phyloP scores from a whole-genome alignment of 2,888 invertebrate species.

The Zeuzera pyrina region DNA sequence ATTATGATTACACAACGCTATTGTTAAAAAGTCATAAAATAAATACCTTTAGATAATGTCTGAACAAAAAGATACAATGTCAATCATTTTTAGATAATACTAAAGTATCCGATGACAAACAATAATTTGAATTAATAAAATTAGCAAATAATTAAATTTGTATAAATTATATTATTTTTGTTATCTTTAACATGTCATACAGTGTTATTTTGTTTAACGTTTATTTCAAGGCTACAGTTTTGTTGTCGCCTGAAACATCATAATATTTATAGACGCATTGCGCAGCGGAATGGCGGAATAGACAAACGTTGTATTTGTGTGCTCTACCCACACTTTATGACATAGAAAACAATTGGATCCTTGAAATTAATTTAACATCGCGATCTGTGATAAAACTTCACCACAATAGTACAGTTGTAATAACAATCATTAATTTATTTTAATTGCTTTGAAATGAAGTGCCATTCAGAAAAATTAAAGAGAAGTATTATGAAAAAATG shows the following conservation, averaged over 20 bases:
- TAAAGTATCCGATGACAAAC: background rate
- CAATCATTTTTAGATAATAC: no score
- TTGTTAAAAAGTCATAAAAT: conserved; percentile 62
- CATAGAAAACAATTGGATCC: conserved; percentile 31
- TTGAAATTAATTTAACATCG: conserved; percentile 23
- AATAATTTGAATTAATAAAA: no score
- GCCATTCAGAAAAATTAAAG: no score
- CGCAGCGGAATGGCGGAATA: conserved; percentile 18
- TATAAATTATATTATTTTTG: background rate
- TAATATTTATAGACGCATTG: conserved; percentile 12
- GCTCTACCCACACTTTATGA: conserved; percentile 2
- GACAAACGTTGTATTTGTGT: conserved; percentile 14
- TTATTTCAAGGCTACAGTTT: background rate
- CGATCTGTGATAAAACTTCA: conserved; percentile 4
- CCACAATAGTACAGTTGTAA: background rate
- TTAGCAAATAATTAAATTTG: no score
- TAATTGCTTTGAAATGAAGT: no score
- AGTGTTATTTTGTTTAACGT: background rate
- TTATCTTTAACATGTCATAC: background rate
- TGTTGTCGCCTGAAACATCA: background rate
- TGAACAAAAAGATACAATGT: no score
- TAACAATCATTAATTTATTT: no score
- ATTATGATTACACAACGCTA: conserved; percentile 56
- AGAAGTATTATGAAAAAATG: no score
- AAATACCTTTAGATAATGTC: conserved; percentile 44